Evolutionary conservation across 2,797 vertebrate species (phyloP).

Genomic region (Acipenser oxyrinchus): DNA sequence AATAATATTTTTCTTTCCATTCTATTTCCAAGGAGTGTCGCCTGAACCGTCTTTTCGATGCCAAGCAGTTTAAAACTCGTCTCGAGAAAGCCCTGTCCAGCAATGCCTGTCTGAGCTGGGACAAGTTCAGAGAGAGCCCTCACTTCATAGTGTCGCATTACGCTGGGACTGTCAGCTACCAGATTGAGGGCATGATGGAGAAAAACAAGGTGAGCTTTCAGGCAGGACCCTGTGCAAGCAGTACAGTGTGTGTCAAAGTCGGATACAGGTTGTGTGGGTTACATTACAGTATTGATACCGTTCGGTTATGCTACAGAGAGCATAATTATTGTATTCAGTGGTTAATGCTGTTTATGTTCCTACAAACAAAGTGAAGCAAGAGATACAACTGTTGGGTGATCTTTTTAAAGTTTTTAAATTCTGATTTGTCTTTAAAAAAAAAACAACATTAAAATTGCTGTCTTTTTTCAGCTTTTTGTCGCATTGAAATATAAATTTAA

Average conservation of each 20-base stretch:
- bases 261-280: neutral
- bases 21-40: conserved; percentile 74
- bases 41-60: conserved; percentile 77
- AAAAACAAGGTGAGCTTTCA: conserved; percentile 79
- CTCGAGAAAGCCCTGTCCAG: conserved; percentile 67
- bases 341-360: too few species aligned
- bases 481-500: too few species aligned
- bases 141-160: conserved; percentile 86
- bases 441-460: too few species aligned
- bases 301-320: too few species aligned
- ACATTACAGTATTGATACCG: too few species aligned
- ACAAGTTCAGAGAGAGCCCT: conserved; percentile 73
- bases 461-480: too few species aligned
- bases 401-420: too few species aligned
- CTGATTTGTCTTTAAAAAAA: too few species aligned
- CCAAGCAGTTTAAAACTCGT: conserved; percentile 64
- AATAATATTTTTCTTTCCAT: neutral
- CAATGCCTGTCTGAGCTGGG: conserved; percentile 64
- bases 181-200: conserved; percentile 81
- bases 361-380: too few species aligned
- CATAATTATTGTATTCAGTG: too few species aligned
- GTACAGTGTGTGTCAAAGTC: neutral
- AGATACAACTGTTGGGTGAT: too few species aligned
- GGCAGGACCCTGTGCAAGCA: neutral
- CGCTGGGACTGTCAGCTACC: conserved; percentile 80